Base-by-base conservation (phyloP, 2,888 invertebrate species). In the Phlogophora meticulosa region DNA sequence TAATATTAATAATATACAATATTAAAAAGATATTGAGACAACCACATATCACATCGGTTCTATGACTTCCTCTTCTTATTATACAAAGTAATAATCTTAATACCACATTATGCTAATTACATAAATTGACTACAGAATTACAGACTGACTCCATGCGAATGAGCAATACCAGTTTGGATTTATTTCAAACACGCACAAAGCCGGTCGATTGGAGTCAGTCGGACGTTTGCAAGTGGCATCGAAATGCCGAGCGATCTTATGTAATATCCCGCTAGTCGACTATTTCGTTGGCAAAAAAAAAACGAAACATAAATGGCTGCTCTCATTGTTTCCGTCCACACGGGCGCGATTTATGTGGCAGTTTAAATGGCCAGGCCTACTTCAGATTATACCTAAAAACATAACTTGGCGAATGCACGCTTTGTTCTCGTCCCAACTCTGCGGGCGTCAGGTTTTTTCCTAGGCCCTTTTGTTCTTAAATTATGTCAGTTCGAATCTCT, bases 281-380 rank as follows among this genome's bases (percentile, higher is more conserved):
- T 88, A 89, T 89, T 88, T 85, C 78, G 71, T 73, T 79, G 63
- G 75, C 85, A 84, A 90, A 90, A 88, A 90, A 83, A 87, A 80
- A 77, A 77, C 78, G 85, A 87, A 88, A 88, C 86, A 85, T 81
- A 88, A 85, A 89, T 85, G 88, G 85, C 86, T 85, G 88, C 75
- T 88, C 90, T 91, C 91, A 93, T 94, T 93, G 92, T 94, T 94
- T 91, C 90, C 89, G 87, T 85, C 89, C 90, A 86, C 86, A 77
- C 63, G 85, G 85, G 71, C 84, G 86, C 90, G 91, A 95, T 95
- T 95, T 95, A 95, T 95, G 94, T 88, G 94, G 92, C 92, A 87
- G 90, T 87, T 90, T 85, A 88, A 93, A 92, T 89, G 88, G 87
- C 84, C 89, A 86, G 85, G 85, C 88, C 90, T 90, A 90, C 89